Conservation (phyloP, 2,888 invertebrate species). For the Lochmaea capreae region DNA sequence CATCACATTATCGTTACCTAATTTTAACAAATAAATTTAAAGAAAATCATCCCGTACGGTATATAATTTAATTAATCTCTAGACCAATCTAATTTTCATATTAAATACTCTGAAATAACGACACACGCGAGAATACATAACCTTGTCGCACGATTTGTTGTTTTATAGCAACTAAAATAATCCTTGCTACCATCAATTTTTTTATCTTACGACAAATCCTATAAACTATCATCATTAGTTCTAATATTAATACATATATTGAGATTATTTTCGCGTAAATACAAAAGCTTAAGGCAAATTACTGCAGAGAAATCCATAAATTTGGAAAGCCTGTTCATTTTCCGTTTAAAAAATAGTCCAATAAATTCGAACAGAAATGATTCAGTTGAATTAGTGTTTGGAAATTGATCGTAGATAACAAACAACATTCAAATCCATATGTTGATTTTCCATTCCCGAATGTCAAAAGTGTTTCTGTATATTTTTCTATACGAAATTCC, state of each 20-base stretch:
- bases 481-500: constrained; percentile 39
- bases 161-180: constrained; percentile 8
- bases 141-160: constrained; percentile 8
- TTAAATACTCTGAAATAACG: not conserved
- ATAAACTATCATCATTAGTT: constrained; percentile 3
- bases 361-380: constrained; percentile 36
- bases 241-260: not conserved
- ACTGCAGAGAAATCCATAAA: not conserved
- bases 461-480: constrained; percentile 45
- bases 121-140: not conserved
- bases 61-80: not conserved
- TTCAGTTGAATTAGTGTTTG: constrained; percentile 49
- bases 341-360: constrained; percentile 9
- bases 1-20: too few species aligned
- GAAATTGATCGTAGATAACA: constrained; percentile 50
- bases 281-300: not conserved
- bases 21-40: too few species aligned
- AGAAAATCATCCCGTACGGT: not conserved
- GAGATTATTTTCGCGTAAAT: not conserved
- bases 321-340: constrained; percentile 3
- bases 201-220: constrained; percentile 12
- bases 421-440: constrained; percentile 43
- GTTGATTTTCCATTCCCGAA: constrained; percentile 48
- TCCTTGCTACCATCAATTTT: constrained; percentile 3
- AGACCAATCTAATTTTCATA: not conserved